Evolutionary conservation across 2,797 vertebrate genomes (phyloP).

Genomic region (Tangara arthus): DNA sequence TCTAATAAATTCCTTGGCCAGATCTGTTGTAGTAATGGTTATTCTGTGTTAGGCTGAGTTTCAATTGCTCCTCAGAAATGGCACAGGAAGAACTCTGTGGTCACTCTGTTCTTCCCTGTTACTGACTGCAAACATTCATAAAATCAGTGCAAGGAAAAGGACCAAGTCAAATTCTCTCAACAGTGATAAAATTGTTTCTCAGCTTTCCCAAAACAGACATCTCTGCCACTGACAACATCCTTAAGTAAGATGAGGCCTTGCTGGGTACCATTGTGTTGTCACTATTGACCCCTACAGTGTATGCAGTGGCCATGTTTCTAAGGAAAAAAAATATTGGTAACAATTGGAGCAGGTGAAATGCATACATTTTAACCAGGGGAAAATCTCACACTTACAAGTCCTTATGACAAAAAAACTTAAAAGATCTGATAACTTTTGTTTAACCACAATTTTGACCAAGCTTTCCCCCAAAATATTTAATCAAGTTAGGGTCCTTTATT

Average conservation of each 20-base stretch:
- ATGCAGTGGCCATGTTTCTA: not conserved
- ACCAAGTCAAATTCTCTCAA: not conserved
- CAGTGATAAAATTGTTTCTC: not conserved
- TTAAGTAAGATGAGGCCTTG: not conserved
- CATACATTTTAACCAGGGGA: not conserved
- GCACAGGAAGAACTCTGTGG: not conserved
- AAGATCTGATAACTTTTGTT: not conserved
- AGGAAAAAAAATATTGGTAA: not conserved
- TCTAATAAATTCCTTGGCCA: not conserved
- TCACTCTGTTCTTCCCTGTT: not conserved
- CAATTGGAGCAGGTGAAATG: not conserved
- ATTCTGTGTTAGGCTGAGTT: not conserved
- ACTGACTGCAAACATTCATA: not conserved
- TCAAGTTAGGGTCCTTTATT: not conserved
- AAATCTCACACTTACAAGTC: not conserved
- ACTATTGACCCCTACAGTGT: not conserved
- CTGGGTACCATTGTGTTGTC: not conserved
- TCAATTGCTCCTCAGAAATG: not conserved
- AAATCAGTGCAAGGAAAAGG: not conserved
- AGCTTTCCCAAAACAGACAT: not conserved
- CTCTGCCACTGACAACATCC: not conserved
- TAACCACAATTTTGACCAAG: not conserved
- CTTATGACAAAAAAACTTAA: not conserved
- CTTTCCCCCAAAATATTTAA: fast-evolving
- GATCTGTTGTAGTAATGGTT: not conserved